Evolutionary conservation across 2,888 invertebrate species (phyloP), one percentile per base, ranked within the genome.

Genomic region (Campopleginae sp.): DNA sequence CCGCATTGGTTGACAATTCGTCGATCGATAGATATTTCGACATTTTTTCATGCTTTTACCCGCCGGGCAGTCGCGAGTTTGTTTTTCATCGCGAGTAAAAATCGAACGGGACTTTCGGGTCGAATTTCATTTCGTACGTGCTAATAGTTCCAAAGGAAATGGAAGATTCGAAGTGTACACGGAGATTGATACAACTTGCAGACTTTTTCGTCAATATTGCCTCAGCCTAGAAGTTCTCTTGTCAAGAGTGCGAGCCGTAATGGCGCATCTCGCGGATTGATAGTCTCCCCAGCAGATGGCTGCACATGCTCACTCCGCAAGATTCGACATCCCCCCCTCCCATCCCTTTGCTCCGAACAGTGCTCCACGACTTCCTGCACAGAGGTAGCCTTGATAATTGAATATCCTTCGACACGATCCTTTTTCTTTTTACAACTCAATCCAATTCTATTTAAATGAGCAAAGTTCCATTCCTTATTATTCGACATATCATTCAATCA

Each of bases 261-360:
- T 84, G 83, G 79, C 66, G 76, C 63, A 81, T 23, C 74, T 23
- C 5, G 14, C 27, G 3, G 38, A n/a, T 87, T 72, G n/a, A n/a
- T 7, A 17, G 68, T 51, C 51, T 27, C 58, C 27, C 54, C 81
- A 74, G 3, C 38, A 80, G 86, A 84, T 86, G 86, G 83, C 86
- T 31, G 1, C 42, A 42, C 66, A 7, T 65, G 31, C 68, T 70
- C 7, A 31, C 48, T 17, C 33, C 65, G 19, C 38, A 31, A 48
- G n/a, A 48, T 42, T 38, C 68, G 33, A 33, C 48, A n/a, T 31
- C 19, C 8, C 46, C 48, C 8, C 8, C 19, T 19, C 51, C 19
- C 51, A 23, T 3, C 23, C 2, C 54, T 12, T 38, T 5, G 33
- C 5, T 58, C 1, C 27, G 27, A 58, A 2, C 58, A 12, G 27